Evolutionary conservation across 2,113 vertebrate genomes (phyloP).

Genomic region (Catagonus wagneri): DNA sequence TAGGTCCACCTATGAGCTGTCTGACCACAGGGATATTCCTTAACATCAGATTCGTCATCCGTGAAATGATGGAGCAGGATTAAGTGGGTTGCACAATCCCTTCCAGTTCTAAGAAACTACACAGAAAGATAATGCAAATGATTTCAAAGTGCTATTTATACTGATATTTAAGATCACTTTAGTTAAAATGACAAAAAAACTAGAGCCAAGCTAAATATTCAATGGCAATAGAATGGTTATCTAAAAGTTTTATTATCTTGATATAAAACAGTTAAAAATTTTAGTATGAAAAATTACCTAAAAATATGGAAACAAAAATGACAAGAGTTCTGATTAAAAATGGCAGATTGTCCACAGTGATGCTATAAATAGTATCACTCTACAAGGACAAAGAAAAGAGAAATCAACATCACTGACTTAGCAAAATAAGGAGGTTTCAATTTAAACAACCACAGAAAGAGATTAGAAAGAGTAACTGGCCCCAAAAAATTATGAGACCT

Average conservation of each 20-base stretch:
- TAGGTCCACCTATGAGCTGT: neutral
- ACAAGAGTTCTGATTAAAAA: neutral
- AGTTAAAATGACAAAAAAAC: neutral
- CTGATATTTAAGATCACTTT: neutral
- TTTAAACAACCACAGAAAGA: neutral
- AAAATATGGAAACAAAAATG: constrained; percentile 1
- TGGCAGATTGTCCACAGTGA: neutral
- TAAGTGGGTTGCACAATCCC: neutral
- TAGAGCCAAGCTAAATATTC: neutral
- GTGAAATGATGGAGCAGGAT: neutral
- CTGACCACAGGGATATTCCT: neutral
- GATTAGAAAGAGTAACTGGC: neutral
- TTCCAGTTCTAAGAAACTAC: constrained; percentile 3
- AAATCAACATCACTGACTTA: neutral
- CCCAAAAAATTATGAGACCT: neutral
- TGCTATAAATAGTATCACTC: neutral
- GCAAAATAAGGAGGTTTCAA: neutral
- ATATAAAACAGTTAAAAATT: constrained; percentile 46
- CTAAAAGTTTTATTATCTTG: neutral
- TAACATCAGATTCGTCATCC: neutral
- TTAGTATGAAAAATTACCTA: constrained; percentile 50
- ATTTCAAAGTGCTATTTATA: constrained; percentile 21
- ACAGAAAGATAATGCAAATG: neutral
- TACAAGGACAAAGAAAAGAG: neutral
- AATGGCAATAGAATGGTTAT: constrained; percentile 7